Evolutionary conservation across 2,888 invertebrate genomes (phyloP).

Genomic region (Nemotelus nigrinus): DNA sequence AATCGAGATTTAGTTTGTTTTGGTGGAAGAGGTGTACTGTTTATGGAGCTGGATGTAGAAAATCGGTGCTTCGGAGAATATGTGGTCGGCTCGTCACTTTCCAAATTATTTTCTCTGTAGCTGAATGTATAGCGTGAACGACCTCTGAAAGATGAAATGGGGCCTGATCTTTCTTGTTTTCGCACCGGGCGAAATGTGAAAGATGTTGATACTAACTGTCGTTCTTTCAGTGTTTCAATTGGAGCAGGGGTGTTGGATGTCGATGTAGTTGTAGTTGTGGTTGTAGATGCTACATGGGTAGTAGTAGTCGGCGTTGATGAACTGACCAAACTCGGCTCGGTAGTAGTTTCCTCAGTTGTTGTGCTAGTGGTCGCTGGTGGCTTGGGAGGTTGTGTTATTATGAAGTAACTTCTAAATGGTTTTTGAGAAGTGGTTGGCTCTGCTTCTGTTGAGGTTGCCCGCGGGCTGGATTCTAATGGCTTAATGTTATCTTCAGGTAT

Average conservation of each 20-base stretch:
- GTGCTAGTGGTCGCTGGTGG: slow-evolving; percentile 46
- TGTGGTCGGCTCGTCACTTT: slow-evolving; percentile 60
- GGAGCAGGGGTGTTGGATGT: slow-evolving; percentile 56
- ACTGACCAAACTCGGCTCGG: slow-evolving; percentile 41
- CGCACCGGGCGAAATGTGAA: slow-evolving; percentile 44
- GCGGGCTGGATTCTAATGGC: neutral
- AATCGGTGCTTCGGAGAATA: slow-evolving; percentile 61
- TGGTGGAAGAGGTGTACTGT: slow-evolving; percentile 24
- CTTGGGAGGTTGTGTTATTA: slow-evolving; percentile 56
- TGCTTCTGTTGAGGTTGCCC: slow-evolving; percentile 41
- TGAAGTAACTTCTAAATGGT: slow-evolving; percentile 58
- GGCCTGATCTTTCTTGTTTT: neutral
- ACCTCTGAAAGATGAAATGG: slow-evolving; percentile 55
- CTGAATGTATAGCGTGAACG: slow-evolving; percentile 62
- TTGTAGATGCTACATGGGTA: neutral
- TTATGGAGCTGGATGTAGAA: slow-evolving; percentile 50
- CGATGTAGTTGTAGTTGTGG: slow-evolving; percentile 49
- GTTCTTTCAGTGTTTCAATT: slow-evolving; percentile 55
- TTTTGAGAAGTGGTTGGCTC: slow-evolving; percentile 55
- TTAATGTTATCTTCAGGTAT: slow-evolving; percentile 52
- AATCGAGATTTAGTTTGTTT: slow-evolving; percentile 12
- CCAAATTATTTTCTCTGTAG: slow-evolving; percentile 56
- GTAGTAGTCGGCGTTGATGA: slow-evolving; percentile 47
- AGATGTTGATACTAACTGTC: slow-evolving; percentile 48
- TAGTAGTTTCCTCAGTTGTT: slow-evolving; percentile 49